Conservation (phyloP, 2,113 vertebrate genomes). For the Chaetodon auriga region DNA sequence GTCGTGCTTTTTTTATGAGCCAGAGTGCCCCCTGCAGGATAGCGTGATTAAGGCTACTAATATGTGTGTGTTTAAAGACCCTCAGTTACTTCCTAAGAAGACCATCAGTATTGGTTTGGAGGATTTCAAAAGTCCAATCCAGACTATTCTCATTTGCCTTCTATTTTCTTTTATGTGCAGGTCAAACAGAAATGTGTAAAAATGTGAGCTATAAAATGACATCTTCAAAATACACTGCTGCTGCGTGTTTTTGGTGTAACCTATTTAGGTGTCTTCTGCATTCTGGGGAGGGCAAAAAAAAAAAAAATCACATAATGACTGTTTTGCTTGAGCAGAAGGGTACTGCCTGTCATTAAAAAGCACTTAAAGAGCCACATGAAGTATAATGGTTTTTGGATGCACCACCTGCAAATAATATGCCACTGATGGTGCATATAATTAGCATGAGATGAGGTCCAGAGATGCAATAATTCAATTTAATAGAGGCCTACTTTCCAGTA, state of each 20-base stretch:
- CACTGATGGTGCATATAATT: constrained; percentile 16
- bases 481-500: constrained; percentile 38
- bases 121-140: neutral
- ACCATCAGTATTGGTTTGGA: neutral
- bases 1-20: neutral
- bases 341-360: constrained; percentile 23
- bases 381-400: constrained; percentile 11
- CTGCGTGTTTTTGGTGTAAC: neutral
- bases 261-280: constrained; percentile 1
- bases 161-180: neutral
- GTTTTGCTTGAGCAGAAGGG: constrained; percentile 13
- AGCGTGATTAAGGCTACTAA: neutral
- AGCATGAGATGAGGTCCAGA: constrained; percentile 16
- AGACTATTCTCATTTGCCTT: neutral
- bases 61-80: neutral
- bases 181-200: neutral
- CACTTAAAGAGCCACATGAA: constrained; percentile 17
- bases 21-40: constrained; percentile 20
- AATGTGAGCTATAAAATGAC: neutral
- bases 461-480: constrained; percentile 18
- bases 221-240: neutral
- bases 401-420: constrained; percentile 3
- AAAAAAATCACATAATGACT: neutral
- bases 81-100: neutral
- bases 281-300: neutral